These are phyloP conservation scores for Eulemur rufifrons DNA, from an alignment of 2,113 vertebrate genomes.

Conservation along the genomic window DNA sequence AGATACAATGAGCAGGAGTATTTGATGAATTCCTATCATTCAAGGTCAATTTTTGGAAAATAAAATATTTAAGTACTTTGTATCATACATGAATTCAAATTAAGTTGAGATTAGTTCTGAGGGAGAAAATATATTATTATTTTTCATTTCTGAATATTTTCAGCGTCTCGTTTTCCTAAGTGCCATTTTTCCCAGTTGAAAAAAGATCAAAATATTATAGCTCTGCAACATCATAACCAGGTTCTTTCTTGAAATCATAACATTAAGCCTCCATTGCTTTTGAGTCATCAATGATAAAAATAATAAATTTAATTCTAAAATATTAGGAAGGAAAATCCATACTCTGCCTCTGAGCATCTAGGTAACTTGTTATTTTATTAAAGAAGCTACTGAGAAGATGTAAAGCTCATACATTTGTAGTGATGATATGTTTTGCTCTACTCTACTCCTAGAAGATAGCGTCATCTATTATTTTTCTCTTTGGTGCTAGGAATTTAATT, in stretches of 20 bases:
- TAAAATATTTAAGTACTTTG: background rate
- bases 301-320: constrained; percentile 27
- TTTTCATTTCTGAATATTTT: background rate
- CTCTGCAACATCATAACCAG: background rate
- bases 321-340: background rate
- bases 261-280: background rate
- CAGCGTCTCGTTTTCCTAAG: background rate
- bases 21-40: background rate
- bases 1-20: background rate
- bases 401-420: background rate
- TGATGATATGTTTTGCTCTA: background rate
- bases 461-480: constrained; percentile 34
- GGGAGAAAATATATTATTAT: background rate
- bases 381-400: background rate
- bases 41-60: background rate
- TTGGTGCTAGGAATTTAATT: constrained; percentile 36
- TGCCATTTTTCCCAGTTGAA: background rate
- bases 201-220: background rate
- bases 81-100: background rate
- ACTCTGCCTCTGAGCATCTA: background rate
- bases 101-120: background rate
- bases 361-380: background rate
- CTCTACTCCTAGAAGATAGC: background rate
- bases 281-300: background rate
- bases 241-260: constrained; percentile 15